A percentile compares a stretch with the other conserved stretches of the same genome.
Conservation (phyloP, 2,113 vertebrate species). For the Toxostoma redivivum region DNA sequence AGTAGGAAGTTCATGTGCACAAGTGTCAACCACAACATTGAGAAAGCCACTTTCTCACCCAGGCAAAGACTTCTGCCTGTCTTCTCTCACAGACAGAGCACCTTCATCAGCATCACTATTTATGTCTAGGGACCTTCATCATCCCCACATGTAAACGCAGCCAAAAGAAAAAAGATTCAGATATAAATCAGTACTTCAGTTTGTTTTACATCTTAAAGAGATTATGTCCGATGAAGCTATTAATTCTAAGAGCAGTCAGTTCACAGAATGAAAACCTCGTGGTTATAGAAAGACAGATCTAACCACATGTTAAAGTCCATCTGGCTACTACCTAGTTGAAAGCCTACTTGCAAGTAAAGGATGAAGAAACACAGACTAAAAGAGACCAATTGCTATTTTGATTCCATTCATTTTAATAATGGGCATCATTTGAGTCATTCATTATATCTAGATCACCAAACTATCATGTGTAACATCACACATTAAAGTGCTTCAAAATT, state of each 20-base stretch:
- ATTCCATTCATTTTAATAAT: background rate
- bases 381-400: background rate
- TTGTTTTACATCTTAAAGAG: background rate
- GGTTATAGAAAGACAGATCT: background rate
- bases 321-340: background rate
- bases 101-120: constrained; percentile 36
- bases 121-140: constrained; percentile 50
- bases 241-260: background rate
- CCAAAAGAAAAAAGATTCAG: background rate
- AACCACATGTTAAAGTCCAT: background rate
- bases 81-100: background rate
- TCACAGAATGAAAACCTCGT: background rate
- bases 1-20: background rate
- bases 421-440: background rate
- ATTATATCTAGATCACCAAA: background rate
- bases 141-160: background rate
- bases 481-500: background rate
- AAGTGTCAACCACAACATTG: background rate
- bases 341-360: background rate
- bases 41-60: constrained; percentile 54
- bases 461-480: background rate
- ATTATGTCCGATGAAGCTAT: background rate
- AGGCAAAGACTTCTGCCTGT: background rate
- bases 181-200: background rate
- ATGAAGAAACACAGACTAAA: background rate